Evolutionary conservation across 2,113 vertebrate species (phyloP).

Genomic region (Pedionomus torquatus): DNA sequence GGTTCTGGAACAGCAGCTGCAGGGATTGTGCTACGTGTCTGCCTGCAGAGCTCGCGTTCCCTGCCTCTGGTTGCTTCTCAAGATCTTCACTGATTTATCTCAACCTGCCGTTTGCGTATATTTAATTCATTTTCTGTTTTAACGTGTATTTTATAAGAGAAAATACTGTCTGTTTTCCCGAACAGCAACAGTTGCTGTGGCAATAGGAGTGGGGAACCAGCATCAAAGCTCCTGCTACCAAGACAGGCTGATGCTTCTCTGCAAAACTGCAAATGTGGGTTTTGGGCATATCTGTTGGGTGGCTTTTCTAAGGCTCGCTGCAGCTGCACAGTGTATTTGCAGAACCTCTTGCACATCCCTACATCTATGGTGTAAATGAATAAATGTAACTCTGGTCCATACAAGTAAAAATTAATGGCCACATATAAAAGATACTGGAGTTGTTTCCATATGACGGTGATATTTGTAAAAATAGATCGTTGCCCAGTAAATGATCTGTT

Average conservation of each 20-base stretch:
- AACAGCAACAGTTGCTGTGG: neutral
- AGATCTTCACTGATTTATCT: neutral
- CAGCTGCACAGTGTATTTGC: slow-evolving; percentile 13
- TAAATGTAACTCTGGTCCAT: slow-evolving; percentile 6
- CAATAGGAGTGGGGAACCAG: neutral
- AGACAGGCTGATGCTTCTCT: neutral
- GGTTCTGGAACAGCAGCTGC: neutral
- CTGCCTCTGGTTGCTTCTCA: neutral
- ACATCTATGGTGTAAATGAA: neutral
- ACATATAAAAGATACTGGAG: neutral
- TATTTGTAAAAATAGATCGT: slow-evolving; percentile 9
- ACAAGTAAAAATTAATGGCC: slow-evolving; percentile 68
- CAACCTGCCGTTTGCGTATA: neutral
- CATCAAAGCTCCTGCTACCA: neutral
- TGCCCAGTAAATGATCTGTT: slow-evolving; percentile 4
- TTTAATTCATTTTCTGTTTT: neutral
- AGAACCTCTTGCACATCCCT: neutral
- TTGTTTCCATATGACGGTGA: neutral
- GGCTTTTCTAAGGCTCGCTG: neutral
- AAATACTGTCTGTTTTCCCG: neutral
- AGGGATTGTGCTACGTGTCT: fast-evolving
- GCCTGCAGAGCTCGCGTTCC: neutral
- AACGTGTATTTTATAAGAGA: neutral
- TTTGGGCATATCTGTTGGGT: slow-evolving; percentile 3
- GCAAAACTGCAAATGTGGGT: neutral